Conservation (phyloP, 2,888 invertebrate species). For the Eristalinus sepulchralis region DNA sequence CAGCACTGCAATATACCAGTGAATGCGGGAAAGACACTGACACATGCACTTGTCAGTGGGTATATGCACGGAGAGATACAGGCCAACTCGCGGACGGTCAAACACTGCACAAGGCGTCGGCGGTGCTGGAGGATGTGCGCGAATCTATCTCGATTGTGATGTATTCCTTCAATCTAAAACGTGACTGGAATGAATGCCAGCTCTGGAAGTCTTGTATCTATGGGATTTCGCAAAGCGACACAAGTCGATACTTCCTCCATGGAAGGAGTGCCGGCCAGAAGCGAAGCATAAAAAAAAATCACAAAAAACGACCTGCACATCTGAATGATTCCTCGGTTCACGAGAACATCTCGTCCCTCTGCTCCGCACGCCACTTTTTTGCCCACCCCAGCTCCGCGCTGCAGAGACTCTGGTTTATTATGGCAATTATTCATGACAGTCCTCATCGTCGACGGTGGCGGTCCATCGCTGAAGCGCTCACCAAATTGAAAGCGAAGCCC, state of each 20-base stretch:
- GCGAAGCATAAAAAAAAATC: not conserved
- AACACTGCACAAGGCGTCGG: conserved; percentile 12
- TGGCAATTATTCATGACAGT: conserved; percentile 66
- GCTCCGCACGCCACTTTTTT: not conserved
- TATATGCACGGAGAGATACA: not conserved
- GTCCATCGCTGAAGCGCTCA: conserved; percentile 26
- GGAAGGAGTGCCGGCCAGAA: not conserved
- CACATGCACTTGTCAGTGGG: conserved; percentile 32
- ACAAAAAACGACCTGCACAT: conserved; percentile 3
- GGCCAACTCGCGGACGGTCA: not conserved
- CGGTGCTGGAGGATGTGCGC: not conserved
- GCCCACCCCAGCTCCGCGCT: conserved; percentile 2
- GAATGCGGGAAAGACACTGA: conserved; percentile 34
- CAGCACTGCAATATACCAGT: conserved; percentile 16
- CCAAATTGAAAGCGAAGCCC: conserved; percentile 15
- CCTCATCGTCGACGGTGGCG: conserved; percentile 22
- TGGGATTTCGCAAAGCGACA: conserved; percentile 36
- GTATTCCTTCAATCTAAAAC: conserved; percentile 70
- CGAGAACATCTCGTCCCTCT: conserved; percentile 5
- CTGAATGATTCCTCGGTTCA: conserved; percentile 54
- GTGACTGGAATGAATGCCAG: conserved; percentile 66
- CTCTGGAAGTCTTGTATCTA: conserved; percentile 41
- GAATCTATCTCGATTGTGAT: conserved; percentile 63
- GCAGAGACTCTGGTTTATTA: conserved; percentile 60
- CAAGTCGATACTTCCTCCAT: conserved; percentile 51